Evolutionary conservation across 2,113 vertebrate species (phyloP).

Genomic region (Pygoscelis adeliae): DNA sequence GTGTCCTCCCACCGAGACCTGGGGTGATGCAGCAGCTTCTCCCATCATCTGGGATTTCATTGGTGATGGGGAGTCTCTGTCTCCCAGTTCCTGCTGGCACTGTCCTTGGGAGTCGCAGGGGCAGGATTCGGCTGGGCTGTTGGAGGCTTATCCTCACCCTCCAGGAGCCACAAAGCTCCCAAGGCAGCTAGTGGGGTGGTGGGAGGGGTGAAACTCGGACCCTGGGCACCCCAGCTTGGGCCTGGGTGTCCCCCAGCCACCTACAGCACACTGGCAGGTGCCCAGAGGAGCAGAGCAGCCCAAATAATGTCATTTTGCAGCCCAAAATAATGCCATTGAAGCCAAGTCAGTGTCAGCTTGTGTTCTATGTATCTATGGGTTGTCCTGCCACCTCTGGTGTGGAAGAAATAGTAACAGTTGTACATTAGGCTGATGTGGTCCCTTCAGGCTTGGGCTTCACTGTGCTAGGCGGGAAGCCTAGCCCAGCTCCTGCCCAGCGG

Average conservation of each 20-base stretch:
- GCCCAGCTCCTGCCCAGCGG: background rate
- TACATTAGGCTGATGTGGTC: background rate
- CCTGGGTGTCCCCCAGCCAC: background rate
- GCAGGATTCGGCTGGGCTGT: background rate
- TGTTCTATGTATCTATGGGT: fast-evolving
- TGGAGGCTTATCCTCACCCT: background rate
- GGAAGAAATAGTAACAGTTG: background rate
- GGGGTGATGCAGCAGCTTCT: background rate
- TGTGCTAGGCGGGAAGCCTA: background rate
- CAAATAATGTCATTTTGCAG: background rate
- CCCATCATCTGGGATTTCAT: fast-evolving
- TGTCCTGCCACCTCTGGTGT: background rate
- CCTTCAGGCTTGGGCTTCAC: background rate
- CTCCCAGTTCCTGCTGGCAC: background rate
- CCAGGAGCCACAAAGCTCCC: background rate
- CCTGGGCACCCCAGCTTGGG: background rate
- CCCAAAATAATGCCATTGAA: background rate
- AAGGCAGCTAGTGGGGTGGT: background rate
- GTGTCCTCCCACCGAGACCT: background rate
- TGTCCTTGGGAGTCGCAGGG: background rate
- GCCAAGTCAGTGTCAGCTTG: background rate
- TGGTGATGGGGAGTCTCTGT: background rate
- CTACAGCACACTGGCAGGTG: background rate
- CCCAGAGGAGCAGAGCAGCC: background rate
- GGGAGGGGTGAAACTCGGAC: background rate